These are phyloP conservation scores for Perdita meconis DNA, from an alignment of 2,888 invertebrate species.

Conservation along the genomic window DNA sequence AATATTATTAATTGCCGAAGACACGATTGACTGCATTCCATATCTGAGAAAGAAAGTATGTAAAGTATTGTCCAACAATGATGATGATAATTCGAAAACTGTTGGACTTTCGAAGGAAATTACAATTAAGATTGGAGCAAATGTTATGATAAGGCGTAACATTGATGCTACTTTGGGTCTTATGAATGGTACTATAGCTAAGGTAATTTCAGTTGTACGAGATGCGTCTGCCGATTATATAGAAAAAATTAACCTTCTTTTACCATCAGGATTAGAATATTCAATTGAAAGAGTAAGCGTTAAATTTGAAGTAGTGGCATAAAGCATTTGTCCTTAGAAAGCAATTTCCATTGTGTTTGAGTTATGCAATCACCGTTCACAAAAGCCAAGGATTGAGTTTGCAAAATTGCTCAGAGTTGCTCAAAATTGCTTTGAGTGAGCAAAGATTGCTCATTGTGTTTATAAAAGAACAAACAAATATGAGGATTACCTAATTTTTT, in stretches of 20 bases:
- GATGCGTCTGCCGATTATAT: neutral
- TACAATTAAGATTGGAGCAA: neutral
- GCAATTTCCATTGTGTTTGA: neutral
- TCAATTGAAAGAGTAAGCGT: neutral
- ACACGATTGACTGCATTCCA: neutral
- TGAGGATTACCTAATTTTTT: no score
- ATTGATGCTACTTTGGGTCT: no score
- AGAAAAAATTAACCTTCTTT: neutral
- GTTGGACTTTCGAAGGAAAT: neutral
- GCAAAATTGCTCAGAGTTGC: no score
- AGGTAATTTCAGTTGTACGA: neutral
- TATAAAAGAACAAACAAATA: no score
- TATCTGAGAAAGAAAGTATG: neutral
- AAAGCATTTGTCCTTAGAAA: neutral
- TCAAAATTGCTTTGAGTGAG: no score
- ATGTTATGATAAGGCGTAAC: no score
- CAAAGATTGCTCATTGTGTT: no score
- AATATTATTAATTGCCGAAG: neutral
- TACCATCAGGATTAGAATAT: neutral
- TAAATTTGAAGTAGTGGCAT: conserved; percentile 1
- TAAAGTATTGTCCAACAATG: neutral
- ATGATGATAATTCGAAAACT: neutral
- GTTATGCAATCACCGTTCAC: no score
- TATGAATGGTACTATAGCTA: no score
- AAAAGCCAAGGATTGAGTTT: neutral